These are phyloP conservation scores for Aleiodes leptofemur DNA, from an alignment of 2,888 invertebrate genomes.

Conservation along the genomic window DNA sequence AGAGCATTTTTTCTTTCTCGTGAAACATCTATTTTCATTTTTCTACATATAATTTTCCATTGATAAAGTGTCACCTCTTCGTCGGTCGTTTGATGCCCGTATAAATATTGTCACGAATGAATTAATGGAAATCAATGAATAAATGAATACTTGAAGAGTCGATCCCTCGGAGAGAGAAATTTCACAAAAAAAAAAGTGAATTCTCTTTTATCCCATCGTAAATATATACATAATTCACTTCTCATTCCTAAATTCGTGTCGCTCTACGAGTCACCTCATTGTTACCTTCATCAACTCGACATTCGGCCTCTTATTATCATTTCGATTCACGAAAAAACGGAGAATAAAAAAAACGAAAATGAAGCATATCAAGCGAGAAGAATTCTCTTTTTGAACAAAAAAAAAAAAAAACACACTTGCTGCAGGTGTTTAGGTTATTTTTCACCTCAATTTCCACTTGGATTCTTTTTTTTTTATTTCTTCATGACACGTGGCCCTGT, in stretches of 20 bases:
- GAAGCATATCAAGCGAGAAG: neutral
- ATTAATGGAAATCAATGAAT: slow-evolving; percentile 53
- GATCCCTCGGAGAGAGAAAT: neutral
- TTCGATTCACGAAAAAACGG: neutral
- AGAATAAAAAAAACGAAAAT: slow-evolving; percentile 16
- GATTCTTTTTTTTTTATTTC: slow-evolving; percentile 42
- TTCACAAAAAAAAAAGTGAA: slow-evolving; percentile 4
- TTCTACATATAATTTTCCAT: slow-evolving; percentile 16
- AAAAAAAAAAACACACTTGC: slow-evolving; percentile 51
- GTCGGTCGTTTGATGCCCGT: slow-evolving; percentile 39
- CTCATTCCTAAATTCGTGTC: slow-evolving; percentile 33
- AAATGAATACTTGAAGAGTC: slow-evolving; percentile 53
- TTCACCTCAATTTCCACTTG: slow-evolving; percentile 11
- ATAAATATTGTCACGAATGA: slow-evolving; percentile 42
- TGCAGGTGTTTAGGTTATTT: slow-evolving; percentile 60
- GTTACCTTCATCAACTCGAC: slow-evolving; percentile 63
- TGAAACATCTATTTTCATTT: slow-evolving; percentile 7
- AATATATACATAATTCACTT: slow-evolving; percentile 2
- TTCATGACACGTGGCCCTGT: slow-evolving; percentile 7
- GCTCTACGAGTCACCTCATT: slow-evolving; percentile 54
- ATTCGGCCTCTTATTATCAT: slow-evolving; percentile 48
- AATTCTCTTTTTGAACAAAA: neutral
- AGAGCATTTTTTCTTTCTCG: neutral
- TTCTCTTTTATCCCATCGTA: slow-evolving; percentile 26
- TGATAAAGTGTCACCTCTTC: slow-evolving; percentile 27